phyloP scores from a whole-genome alignment of 2,797 vertebrate genomes.

The Apogon hyalosoma region DNA sequence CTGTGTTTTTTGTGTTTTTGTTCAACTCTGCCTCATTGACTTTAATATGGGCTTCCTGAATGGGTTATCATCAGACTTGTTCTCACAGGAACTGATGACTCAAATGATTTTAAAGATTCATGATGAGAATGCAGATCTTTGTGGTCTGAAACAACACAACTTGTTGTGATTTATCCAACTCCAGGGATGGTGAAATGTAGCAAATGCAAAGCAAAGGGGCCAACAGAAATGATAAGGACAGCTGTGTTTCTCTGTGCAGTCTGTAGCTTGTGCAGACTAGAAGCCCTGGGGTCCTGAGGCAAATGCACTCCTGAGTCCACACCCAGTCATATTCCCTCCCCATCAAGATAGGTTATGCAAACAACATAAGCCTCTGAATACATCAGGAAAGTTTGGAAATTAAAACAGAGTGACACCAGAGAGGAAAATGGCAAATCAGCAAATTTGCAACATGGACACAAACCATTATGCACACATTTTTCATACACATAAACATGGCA shows the following conservation, averaged over 20 bases:
- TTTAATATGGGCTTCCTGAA: constrained; percentile 83
- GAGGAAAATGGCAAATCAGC: not conserved
- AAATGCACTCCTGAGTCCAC: constrained; percentile 28
- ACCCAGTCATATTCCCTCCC: constrained; percentile 20
- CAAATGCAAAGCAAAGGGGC: constrained; percentile 10
- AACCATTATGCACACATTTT: no score
- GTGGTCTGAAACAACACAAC: constrained; percentile 55
- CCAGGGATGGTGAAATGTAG: constrained; percentile 39
- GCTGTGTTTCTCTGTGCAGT: constrained; percentile 34
- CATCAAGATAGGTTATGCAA: constrained; percentile 31
- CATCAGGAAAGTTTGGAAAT: constrained; percentile 6
- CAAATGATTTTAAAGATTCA: constrained; percentile 74
- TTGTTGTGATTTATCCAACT: constrained; percentile 59
- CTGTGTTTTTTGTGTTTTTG: constrained; percentile 73
- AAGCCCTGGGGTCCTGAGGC: constrained; percentile 41
- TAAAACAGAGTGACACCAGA: constrained; percentile 1
- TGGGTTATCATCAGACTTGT: constrained; percentile 82
- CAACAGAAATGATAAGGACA: constrained; percentile 14
- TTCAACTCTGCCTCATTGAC: constrained; percentile 80
- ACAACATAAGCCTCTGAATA: constrained; percentile 23
- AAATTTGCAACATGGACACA: not conserved
- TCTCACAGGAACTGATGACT: constrained; percentile 83
- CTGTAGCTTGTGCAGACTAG: constrained; percentile 22
- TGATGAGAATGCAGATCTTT: constrained; percentile 61
- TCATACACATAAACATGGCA: not conserved